Evolutionary conservation across 2,888 invertebrate species (phyloP).

Genomic region (Ypsolopha sequella): DNA sequence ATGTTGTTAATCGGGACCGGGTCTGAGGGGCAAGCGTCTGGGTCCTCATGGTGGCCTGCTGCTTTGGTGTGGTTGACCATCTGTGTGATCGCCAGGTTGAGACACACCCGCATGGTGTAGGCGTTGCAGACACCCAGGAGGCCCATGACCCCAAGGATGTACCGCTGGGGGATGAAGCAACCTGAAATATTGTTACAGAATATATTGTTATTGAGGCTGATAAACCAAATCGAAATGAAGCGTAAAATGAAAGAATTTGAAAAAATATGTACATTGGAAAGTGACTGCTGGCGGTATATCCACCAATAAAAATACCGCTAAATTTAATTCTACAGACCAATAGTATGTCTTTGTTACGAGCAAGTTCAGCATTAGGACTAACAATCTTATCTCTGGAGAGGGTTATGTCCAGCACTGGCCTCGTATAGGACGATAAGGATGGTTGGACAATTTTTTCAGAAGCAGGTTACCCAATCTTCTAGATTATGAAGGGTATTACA

Average conservation of each 20-base stretch:
- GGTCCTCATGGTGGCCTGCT: conserved; percentile 22
- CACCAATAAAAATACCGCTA: too few relatives aligned
- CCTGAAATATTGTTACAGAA: conserved; percentile 33
- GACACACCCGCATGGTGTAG: conserved; percentile 79
- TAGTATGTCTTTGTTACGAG: too few relatives aligned
- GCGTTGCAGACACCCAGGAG: conserved; percentile 79
- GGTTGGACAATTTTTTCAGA: too few relatives aligned
- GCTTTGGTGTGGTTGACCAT: conserved; percentile 62
- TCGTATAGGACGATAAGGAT: too few relatives aligned
- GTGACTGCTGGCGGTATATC: too few relatives aligned
- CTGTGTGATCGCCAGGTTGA: conserved; percentile 80
- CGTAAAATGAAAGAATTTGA: background rate
- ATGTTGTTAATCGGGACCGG: conserved; percentile 17
- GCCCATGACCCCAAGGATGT: conserved; percentile 79
- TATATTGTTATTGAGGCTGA: background rate
- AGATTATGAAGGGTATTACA: too few relatives aligned
- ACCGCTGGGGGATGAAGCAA: conserved; percentile 75
- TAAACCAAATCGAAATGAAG: background rate
- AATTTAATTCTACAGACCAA: too few relatives aligned
- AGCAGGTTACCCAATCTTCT: too few relatives aligned
- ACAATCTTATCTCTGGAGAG: too few relatives aligned
- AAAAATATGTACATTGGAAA: too few relatives aligned
- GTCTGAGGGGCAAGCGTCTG: conserved; percentile 41
- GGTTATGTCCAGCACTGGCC: too few relatives aligned
- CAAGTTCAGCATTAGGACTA: too few relatives aligned